These are phyloP conservation scores for Drosophila mimica DNA, from an alignment of 2,888 invertebrate genomes.

Conservation along the genomic window DNA sequence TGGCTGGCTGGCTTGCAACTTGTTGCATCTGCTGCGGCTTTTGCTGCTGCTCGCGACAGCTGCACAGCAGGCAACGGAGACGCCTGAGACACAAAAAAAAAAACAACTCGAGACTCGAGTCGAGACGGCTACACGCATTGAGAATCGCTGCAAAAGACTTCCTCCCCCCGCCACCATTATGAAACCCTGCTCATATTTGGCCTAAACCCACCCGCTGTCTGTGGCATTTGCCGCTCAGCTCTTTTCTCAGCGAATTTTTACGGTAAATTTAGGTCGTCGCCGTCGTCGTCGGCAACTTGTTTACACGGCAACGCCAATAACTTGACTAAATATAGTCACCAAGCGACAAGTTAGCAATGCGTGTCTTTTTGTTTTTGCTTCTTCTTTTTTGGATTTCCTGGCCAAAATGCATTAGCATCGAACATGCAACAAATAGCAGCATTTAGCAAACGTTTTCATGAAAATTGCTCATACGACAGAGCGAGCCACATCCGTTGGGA, in stretches of 20 bases:
- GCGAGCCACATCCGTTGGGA: slow-evolving; percentile 63
- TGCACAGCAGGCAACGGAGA: slow-evolving; percentile 63
- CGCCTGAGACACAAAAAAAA: slow-evolving; percentile 62
- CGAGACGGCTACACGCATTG: slow-evolving; percentile 44
- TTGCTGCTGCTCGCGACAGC: slow-evolving; percentile 56
- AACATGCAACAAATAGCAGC: slow-evolving; percentile 19
- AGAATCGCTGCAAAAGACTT: slow-evolving; percentile 32
- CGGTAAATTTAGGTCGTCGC: slow-evolving; percentile 76
- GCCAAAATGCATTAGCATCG: slow-evolving; percentile 63
- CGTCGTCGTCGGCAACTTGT: slow-evolving; percentile 59
- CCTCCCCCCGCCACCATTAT: not conserved
- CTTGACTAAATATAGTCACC: slow-evolving; percentile 74
- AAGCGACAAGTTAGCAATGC: slow-evolving; percentile 57
- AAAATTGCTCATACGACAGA: slow-evolving; percentile 50
- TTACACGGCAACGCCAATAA: slow-evolving; percentile 73
- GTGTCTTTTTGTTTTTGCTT: not conserved
- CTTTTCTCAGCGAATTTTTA: slow-evolving; percentile 75
- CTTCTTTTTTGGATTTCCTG: slow-evolving; percentile 63
- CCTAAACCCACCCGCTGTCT: slow-evolving; percentile 46
- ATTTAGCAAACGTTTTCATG: slow-evolving; percentile 26
- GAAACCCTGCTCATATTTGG: not conserved
- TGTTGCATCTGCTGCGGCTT: slow-evolving; percentile 66
- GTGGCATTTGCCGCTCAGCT: slow-evolving; percentile 38
- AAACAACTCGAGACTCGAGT: slow-evolving; percentile 16
- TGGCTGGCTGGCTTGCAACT: slow-evolving; percentile 55